phyloP scores from a whole-genome alignment of 2,113 vertebrate genomes.

The Alethe diademata region DNA sequence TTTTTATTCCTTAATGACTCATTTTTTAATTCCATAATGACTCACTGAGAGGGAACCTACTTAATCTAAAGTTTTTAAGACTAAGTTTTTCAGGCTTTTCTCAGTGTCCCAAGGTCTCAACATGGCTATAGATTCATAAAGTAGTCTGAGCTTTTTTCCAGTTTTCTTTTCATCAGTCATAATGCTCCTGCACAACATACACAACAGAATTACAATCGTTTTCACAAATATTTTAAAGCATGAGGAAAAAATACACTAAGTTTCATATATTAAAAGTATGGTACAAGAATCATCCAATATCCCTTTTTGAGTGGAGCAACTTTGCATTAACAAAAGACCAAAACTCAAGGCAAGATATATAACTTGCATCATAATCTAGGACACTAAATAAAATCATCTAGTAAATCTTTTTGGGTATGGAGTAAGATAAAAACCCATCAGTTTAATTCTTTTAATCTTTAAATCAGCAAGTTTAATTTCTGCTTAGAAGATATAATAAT shows the following conservation, averaged over 20 bases:
- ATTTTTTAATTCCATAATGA: too few species aligned
- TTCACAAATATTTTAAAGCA: not conserved
- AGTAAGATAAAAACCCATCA: not conserved
- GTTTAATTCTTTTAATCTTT: not conserved
- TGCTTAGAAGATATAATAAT: not conserved
- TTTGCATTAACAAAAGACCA: not conserved
- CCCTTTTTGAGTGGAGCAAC: not conserved
- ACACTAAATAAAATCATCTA: not conserved
- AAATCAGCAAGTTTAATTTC: not conserved
- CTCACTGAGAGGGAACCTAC: not conserved
- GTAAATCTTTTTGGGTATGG: not conserved
- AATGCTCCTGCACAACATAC: not conserved
- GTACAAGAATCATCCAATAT: not conserved
- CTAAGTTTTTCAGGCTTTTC: not conserved
- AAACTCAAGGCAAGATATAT: not conserved
- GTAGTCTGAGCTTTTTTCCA: not conserved
- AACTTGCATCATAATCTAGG: not conserved
- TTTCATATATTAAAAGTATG: too few species aligned
- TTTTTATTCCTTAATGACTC: not conserved
- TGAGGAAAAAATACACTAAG: not conserved
- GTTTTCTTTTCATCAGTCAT: not conserved
- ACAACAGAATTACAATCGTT: not conserved
- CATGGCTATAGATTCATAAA: not conserved
- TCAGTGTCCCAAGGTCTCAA: not conserved
- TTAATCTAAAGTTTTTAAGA: not conserved